Base-by-base conservation (phyloP, 2,113 vertebrate genomes). In the Formicarius rufipectus region DNA sequence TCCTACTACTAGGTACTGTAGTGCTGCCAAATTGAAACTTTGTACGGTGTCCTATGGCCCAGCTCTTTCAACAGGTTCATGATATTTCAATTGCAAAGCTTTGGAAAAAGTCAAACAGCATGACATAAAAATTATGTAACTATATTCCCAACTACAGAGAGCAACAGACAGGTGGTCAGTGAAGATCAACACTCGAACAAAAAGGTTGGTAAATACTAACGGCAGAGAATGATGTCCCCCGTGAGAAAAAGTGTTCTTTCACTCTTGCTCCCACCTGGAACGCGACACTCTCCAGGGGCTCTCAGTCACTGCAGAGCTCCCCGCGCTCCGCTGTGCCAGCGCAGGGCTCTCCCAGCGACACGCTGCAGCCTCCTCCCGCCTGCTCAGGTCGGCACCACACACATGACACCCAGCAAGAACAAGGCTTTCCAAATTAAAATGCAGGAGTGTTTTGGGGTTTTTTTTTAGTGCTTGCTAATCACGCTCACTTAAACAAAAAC, bases 401-500 rank as follows among this genome's bases (percentile, higher is more conserved):
- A 45, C 58, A 74, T 49, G 19, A 53, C n/a, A 52, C 73, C 55
- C 56, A 59, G 28, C 18, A 59, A 21, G 62, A 94, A 88, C 18
- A 50, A 52, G 9, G 33, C 12, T 28, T 86, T 75, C 40, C 62
- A 66, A 68, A 96, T 59, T 49, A 40, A 85, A 72, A 85, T 21
- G n/a, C n/a, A n/a, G n/a, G n/a, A n/a, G n/a, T n/a, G n/a, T n/a
- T n/a, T n/a, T 79, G 53, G 63, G 64, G 19, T 35, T 80, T 60
- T 74, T 35, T 40, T 93, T 92, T 59, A 88, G 89, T 25, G 13
- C 37, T 94, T 73, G 40, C 89, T 97, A 91, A 95, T 94, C 83
- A 88, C 90, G 87, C 44, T 95, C 67, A 96, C 89, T 90, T 94
- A 97, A 94, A 96, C 72, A 77, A 45, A 94, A 95, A 69, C 40